A percentile compares a stretch with the other conserved stretches of the same genome.
These are phyloP conservation scores for Cottus gobio DNA, from an alignment of 2,113 vertebrate species.

Conservation along the genomic window DNA sequence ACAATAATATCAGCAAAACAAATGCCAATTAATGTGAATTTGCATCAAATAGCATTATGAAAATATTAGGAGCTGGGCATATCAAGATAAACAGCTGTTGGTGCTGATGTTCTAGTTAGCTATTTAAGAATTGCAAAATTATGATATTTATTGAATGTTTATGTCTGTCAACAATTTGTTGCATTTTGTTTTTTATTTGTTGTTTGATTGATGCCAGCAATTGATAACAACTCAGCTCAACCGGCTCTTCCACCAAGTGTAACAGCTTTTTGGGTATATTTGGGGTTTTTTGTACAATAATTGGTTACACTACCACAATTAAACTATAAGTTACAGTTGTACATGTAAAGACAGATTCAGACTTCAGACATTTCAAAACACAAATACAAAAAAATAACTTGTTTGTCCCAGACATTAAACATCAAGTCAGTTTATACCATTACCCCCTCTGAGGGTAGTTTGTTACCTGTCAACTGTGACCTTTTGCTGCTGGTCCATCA, in stretches of 20 bases:
- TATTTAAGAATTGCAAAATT: background rate
- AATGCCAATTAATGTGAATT: background rate
- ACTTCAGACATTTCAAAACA: background rate
- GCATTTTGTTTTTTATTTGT: background rate
- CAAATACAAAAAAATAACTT: too few species aligned
- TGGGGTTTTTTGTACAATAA: too few species aligned
- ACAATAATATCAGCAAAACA: background rate
- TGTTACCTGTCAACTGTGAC: conserved; percentile 6
- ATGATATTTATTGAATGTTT: too few species aligned
- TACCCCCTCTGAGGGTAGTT: background rate
- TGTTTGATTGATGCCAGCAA: too few species aligned
- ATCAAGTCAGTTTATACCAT: background rate
- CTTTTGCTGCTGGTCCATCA: conserved; percentile 6
- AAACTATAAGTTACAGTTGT: background rate
- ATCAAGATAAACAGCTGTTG: background rate
- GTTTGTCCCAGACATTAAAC: background rate
- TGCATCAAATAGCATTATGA: background rate
- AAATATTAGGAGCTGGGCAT: background rate
- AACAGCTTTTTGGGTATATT: too few species aligned
- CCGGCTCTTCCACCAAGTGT: background rate
- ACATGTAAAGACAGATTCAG: background rate
- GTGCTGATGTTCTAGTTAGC: background rate
- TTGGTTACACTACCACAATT: background rate
- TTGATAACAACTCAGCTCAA: too few species aligned
- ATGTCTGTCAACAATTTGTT: too few species aligned